Percentiles rank a stretch among this genome's conserved stretches.
phyloP scores from a whole-genome alignment of 2,113 vertebrate genomes.

The Oreochromis spilurus region DNA sequence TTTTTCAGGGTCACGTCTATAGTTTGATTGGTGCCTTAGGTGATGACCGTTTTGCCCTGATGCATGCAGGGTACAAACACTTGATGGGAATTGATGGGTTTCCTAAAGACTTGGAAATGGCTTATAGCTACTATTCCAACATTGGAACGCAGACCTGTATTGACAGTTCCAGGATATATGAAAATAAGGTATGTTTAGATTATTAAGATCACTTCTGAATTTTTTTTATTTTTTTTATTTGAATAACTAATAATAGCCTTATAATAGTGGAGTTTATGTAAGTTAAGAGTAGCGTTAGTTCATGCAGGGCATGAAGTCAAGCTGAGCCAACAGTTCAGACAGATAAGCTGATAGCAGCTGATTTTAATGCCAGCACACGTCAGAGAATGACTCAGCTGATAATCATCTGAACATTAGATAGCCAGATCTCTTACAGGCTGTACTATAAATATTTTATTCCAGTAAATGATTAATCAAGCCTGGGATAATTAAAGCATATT shows the following conservation, averaged over 20 bases:
- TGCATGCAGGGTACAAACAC: conserved; percentile 94
- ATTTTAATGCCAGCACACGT: not conserved
- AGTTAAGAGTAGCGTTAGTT: not conserved
- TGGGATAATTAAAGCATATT: not conserved
- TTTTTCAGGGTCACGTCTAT: conserved; percentile 83
- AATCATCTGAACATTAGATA: not conserved
- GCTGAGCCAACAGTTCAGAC: not conserved
- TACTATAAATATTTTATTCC: not conserved
- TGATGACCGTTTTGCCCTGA: conserved; percentile 80
- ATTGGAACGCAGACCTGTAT: conserved; percentile 76
- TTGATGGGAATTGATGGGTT: conserved; percentile 84
- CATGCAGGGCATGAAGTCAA: not conserved
- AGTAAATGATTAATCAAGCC: not conserved
- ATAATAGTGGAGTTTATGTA: not conserved
- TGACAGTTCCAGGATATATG: conserved; percentile 71
- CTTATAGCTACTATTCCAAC: conserved; percentile 86
- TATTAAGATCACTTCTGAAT: not conserved
- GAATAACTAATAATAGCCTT: not conserved
- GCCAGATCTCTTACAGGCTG: not conserved
- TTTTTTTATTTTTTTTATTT: not conserved
- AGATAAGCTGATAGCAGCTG: not conserved
- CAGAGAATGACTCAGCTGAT: not conserved
- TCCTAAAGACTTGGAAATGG: conserved; percentile 79
- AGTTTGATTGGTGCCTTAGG: conserved; percentile 84
- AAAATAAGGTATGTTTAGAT: conserved; percentile 72